A percentile compares a stretch with the other conserved stretches of the same genome.
Conservation (phyloP, 2,888 invertebrate species). For the Carabus problematicus region DNA sequence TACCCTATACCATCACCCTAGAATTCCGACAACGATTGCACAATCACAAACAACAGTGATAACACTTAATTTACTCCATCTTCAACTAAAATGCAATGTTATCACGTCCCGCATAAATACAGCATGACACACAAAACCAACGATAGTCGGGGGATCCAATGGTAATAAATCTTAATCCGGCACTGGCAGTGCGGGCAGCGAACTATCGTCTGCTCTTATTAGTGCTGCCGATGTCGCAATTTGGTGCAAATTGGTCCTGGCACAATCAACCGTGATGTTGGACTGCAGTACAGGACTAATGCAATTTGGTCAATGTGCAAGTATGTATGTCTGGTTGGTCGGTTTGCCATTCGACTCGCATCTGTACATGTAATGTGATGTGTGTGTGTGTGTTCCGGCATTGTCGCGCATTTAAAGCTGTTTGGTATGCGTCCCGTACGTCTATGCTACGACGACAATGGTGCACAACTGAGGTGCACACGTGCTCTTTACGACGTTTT, state of each 20-base stretch:
- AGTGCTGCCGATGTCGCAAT: conserved; percentile 37
- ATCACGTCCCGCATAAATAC: conserved; percentile 21
- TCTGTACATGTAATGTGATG: conserved; percentile 11
- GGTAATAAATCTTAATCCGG: conserved; percentile 38
- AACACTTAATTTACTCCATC: neutral
- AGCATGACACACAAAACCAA: conserved; percentile 6
- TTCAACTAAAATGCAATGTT: conserved; percentile 18
- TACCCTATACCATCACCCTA: too few relatives aligned
- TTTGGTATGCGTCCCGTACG: conserved; percentile 29
- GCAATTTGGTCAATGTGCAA: conserved; percentile 28
- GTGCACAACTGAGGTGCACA: conserved; percentile 20
- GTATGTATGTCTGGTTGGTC: conserved; percentile 6
- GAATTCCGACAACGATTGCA: too few relatives aligned
- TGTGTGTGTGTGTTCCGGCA: neutral
- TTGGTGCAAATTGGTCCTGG: conserved; percentile 41
- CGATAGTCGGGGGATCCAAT: neutral
- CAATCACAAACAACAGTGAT: too few relatives aligned
- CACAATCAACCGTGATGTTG: conserved; percentile 42
- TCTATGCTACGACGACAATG: conserved; percentile 13
- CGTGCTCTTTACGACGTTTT: conserved; percentile 36
- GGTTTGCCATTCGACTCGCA: neutral
- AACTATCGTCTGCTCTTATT: conserved; percentile 18
- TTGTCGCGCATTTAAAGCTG: conserved; percentile 10
- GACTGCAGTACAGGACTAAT: conserved; percentile 40
- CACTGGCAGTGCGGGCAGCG: conserved; percentile 17